phyloP scores from a whole-genome alignment of 2,113 vertebrate genomes.

The Meleagris gallopavo region DNA sequence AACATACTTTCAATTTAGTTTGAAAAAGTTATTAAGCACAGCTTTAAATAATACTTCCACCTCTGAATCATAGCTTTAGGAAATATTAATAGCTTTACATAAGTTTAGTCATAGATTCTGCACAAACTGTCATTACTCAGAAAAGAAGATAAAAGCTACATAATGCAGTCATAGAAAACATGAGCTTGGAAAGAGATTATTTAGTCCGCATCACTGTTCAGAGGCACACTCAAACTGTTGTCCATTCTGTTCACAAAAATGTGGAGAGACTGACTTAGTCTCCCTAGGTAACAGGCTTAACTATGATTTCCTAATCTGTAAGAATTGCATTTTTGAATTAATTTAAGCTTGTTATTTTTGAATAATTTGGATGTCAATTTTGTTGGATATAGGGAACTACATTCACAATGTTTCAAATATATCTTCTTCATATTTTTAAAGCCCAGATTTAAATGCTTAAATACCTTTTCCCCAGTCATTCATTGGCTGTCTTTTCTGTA shows the following conservation, averaged over 20 bases:
- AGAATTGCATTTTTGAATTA: neutral
- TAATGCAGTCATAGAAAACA: neutral
- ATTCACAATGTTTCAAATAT: neutral
- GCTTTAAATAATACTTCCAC: neutral
- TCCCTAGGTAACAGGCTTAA: neutral
- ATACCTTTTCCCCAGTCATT: neutral
- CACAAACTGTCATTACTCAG: neutral
- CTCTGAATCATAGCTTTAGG: neutral
- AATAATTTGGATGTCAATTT: neutral
- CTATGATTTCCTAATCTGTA: neutral
- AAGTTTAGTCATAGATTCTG: neutral
- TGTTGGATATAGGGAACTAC: neutral
- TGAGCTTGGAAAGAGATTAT: neutral
- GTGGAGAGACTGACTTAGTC: neutral
- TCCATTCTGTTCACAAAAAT: neutral
- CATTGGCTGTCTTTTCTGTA: neutral
- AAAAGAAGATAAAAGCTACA: neutral
- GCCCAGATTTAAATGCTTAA: neutral
- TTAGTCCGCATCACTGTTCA: neutral
- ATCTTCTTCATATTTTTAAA: neutral
- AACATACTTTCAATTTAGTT: neutral
- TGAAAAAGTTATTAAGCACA: neutral
- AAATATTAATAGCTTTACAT: slow-evolving; percentile 6
- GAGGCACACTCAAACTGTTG: neutral
- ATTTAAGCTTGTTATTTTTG: neutral